Conservation (phyloP, 2,888 invertebrate genomes). For the Allolobophora icterica region DNA sequence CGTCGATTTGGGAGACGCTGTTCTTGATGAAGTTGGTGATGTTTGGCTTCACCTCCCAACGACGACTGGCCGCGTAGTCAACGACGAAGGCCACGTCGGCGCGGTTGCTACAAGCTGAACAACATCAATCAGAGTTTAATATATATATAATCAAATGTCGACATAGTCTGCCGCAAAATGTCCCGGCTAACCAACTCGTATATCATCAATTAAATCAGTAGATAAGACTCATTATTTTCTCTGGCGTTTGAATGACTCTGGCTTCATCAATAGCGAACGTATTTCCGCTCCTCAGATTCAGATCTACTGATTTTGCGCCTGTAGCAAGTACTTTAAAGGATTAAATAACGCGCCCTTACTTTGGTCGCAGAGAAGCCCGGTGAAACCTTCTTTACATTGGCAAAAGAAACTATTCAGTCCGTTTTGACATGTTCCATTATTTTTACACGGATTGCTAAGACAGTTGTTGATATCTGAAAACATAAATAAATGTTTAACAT, state of each 20-base stretch:
- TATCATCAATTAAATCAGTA: no score
- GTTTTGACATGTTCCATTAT: constrained; percentile 39
- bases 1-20: constrained; percentile 53
- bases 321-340: no score
- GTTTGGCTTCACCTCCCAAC: constrained; percentile 53
- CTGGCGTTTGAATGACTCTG: no score
- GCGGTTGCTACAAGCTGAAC: constrained; percentile 53
- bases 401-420: constrained; percentile 48
- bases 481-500: background rate
- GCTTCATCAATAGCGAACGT: no score
- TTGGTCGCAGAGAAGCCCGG: constrained; percentile 46
- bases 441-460: constrained; percentile 43
- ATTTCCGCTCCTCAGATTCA: no score
- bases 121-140: background rate
- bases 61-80: constrained; percentile 59
- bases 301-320: no score
- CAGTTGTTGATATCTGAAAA: constrained; percentile 43
- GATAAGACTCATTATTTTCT: no score
- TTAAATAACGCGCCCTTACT: no score
- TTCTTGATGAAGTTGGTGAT: constrained; percentile 55
- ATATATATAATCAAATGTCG: no score
- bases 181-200: no score
- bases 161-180: no score
- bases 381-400: constrained; percentile 42
- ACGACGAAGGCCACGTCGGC: constrained; percentile 59